Evolutionary conservation across 2,888 invertebrate genomes (phyloP).

Genomic region (Pardosa pseudoannulata): DNA sequence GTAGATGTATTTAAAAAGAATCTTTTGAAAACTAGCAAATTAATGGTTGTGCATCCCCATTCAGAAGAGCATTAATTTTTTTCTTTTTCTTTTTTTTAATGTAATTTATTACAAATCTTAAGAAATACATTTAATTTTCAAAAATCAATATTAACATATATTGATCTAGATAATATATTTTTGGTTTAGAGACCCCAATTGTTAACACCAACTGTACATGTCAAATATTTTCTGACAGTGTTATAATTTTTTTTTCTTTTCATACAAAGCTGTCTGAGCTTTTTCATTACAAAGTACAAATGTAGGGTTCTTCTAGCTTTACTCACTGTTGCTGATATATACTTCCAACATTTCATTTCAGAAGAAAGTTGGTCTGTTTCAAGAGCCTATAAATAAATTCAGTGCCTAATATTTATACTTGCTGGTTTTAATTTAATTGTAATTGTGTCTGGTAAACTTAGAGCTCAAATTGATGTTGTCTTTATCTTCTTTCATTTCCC

Average conservation of each 20-base stretch:
- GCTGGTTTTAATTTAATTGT: background rate
- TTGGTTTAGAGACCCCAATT: no score
- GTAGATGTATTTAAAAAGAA: no score
- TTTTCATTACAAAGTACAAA: conserved; percentile 37
- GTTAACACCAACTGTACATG: no score
- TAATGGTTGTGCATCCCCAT: no score
- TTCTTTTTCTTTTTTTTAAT: no score
- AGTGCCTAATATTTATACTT: conserved; percentile 27
- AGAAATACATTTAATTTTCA: no score
- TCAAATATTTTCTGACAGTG: no score
- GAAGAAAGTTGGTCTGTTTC: conserved; percentile 1
- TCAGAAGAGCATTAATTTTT: no score
- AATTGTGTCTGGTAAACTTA: background rate
- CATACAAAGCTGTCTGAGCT: conserved; percentile 19
- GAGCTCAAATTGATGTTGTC: background rate
- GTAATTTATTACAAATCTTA: no score
- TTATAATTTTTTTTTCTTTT: background rate
- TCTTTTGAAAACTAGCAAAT: no score
- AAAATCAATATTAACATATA: no score
- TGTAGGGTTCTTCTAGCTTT: background rate
- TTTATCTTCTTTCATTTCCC: background rate
- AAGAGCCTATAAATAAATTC: conserved; percentile 15
- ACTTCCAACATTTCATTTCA: background rate
- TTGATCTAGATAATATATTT: no score
- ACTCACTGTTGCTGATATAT: background rate